Evolutionary conservation across 2,888 invertebrate genomes (phyloP).

Genomic region (Hyposoter dolosus): DNA sequence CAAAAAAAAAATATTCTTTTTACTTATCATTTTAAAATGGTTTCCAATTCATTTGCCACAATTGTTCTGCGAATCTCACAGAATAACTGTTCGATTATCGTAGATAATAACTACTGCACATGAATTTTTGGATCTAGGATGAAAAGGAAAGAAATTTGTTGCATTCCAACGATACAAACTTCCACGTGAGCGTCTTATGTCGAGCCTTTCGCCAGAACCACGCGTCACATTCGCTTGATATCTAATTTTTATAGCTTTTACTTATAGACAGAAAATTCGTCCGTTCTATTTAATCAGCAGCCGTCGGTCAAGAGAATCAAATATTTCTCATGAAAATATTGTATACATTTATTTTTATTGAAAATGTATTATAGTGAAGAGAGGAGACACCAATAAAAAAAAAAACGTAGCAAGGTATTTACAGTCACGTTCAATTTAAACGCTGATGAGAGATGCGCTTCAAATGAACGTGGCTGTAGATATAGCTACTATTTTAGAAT

Average conservation of each 20-base stretch:
- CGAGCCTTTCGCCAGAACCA: not conserved
- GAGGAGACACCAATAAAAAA: not conserved
- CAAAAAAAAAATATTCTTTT: too few species aligned
- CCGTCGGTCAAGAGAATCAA: not conserved
- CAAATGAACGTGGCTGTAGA: not conserved
- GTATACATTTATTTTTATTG: conserved; percentile 16
- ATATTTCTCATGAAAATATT: conserved; percentile 5
- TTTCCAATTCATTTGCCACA: too few species aligned
- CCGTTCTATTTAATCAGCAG: not conserved
- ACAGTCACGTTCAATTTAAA: not conserved
- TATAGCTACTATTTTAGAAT: not conserved
- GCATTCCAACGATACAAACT: too few species aligned
- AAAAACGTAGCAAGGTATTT: not conserved
- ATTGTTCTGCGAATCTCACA: too few species aligned
- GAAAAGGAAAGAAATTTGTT: too few species aligned
- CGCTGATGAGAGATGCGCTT: not conserved
- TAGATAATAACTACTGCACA: too few species aligned
- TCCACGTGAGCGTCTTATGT: not conserved
- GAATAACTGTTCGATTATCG: too few species aligned
- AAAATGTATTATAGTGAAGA: not conserved
- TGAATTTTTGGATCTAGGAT: too few species aligned
- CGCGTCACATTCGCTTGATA: not conserved
- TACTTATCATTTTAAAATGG: too few species aligned
- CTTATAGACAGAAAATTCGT: not conserved
- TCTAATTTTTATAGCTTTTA: not conserved